These are phyloP conservation scores for Brachionus rotundiformis DNA, from an alignment of 1,140 invertebrate genomes.

Conservation along the genomic window DNA sequence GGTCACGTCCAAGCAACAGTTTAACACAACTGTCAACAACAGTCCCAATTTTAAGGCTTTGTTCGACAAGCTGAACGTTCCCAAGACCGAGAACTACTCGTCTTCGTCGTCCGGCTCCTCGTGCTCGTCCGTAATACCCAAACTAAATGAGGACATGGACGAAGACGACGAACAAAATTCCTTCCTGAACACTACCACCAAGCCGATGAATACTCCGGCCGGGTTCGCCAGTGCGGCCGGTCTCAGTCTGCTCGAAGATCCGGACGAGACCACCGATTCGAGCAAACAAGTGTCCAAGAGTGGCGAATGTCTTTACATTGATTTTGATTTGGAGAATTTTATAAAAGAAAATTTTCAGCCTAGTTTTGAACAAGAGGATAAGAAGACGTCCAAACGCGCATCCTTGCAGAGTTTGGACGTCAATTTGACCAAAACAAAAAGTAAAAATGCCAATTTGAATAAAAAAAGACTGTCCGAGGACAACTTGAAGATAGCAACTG, in stretches of 20 bases:
- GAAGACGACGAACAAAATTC: neutral
- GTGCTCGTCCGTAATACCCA: neutral
- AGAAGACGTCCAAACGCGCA: neutral
- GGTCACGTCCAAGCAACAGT: neutral
- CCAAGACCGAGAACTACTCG: neutral
- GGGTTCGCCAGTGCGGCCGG: neutral
- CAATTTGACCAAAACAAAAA: neutral
- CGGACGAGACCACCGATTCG: neutral
- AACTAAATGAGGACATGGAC: neutral
- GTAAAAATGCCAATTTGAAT: neutral
- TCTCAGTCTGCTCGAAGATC: neutral
- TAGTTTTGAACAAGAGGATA: neutral
- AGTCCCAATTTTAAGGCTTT: slow-evolving; percentile 18
- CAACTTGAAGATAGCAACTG: slow-evolving; percentile 23
- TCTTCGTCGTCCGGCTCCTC: neutral
- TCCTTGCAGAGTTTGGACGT: slow-evolving; percentile 10
- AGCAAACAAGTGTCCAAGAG: neutral
- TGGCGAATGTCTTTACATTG: neutral
- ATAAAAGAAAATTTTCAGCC: slow-evolving; percentile 42
- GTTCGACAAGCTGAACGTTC: neutral
- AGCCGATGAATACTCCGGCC: slow-evolving; percentile 34
- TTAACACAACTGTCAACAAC: neutral
- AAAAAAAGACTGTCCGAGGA: slow-evolving; percentile 28
- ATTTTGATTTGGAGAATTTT: slow-evolving; percentile 44
- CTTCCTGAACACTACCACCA: slow-evolving; percentile 4